phyloP scores from a whole-genome alignment of 2,888 invertebrate species.

The Drosophila prolongata region DNA sequence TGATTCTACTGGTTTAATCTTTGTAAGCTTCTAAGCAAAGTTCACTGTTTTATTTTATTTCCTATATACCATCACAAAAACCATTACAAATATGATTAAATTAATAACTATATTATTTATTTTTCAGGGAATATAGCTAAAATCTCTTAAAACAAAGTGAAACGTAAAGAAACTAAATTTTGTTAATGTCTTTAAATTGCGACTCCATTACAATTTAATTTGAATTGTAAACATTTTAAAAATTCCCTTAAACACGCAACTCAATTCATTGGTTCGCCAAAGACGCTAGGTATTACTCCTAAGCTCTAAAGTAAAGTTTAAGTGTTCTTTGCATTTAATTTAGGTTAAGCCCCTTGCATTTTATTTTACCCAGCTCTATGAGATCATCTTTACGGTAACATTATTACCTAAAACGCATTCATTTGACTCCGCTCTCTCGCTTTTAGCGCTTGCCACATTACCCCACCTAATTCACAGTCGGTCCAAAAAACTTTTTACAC shows the following conservation, averaged over 20 bases:
- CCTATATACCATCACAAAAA: no score
- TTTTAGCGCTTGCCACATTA: constrained; percentile 20
- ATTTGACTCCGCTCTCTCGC: constrained; percentile 12
- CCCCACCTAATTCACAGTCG: constrained; percentile 36
- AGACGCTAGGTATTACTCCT: background rate
- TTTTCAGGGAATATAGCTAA: no score
- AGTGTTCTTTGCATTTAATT: background rate
- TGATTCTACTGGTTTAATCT: background rate
- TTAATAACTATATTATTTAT: no score
- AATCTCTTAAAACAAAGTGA: no score
- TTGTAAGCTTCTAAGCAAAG: background rate
- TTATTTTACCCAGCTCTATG: background rate
- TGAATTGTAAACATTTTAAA: no score
- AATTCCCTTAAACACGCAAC: no score
- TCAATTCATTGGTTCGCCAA: no score
- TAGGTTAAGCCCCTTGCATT: constrained; percentile 1
- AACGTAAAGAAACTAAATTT: no score
- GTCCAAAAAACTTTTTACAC: constrained; percentile 62
- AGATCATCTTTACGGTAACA: constrained; percentile 19
- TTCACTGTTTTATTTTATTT: background rate
- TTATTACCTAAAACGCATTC: constrained; percentile 31
- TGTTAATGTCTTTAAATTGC: no score
- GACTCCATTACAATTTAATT: no score
- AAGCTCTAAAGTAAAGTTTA: background rate
- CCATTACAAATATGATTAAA: no score